Percentiles rank a stretch among this genome's conserved stretches.
Evolutionary conservation across 2,113 vertebrate species (phyloP).

Genomic region (Spermophilus dauricus): DNA sequence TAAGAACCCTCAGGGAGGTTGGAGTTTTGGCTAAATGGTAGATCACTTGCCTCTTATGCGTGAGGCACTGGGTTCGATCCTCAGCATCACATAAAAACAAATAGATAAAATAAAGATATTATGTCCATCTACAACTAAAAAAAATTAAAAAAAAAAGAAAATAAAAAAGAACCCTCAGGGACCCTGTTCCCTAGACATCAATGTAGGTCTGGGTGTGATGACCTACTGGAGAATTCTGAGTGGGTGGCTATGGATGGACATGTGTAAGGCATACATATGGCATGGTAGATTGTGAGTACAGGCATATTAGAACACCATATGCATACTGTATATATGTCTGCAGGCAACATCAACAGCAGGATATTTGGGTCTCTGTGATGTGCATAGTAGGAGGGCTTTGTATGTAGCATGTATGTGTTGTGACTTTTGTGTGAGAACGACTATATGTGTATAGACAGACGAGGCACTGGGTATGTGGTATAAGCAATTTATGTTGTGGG

Average conservation of each 20-base stretch:
- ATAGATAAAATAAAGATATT: no score
- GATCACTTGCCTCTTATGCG: no score
- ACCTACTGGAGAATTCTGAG: not conserved
- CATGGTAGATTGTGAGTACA: not conserved
- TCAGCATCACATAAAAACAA: no score
- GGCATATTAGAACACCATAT: not conserved
- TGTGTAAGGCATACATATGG: not conserved
- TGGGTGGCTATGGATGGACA: not conserved
- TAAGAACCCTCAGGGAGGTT: not conserved
- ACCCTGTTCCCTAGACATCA: not conserved
- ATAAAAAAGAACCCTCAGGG: not conserved
- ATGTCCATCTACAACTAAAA: no score
- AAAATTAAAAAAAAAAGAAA: no score
- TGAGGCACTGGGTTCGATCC: no score
- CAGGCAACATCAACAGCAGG: not conserved
- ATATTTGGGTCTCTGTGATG: not conserved
- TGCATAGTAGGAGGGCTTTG: not conserved
- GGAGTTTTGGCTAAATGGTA: no score
- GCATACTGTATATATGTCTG: not conserved
- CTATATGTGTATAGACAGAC: not conserved
- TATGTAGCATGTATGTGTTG: not conserved
- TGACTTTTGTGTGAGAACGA: not conserved
- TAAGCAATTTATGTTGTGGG: not conserved
- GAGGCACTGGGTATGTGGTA: not conserved
- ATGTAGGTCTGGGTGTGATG: not conserved